Conservation (phyloP, 2,888 invertebrate species). For the Drosophila mercatorum region DNA sequence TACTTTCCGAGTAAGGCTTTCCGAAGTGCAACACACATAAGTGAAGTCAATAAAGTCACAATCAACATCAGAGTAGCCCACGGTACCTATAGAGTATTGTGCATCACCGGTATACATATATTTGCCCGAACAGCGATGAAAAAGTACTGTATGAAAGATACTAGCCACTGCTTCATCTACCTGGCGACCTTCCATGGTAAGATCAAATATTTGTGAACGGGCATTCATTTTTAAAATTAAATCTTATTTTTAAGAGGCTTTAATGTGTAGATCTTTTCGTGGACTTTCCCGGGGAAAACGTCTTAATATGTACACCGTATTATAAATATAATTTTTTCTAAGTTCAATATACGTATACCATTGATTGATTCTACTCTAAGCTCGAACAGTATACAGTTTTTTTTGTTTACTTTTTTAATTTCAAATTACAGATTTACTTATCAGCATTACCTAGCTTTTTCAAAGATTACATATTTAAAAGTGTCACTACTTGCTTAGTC, state of each 20-base stretch:
- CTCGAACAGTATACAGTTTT: not conserved
- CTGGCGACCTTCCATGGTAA: constrained; percentile 95
- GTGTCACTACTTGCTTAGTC: not conserved
- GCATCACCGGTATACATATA: constrained; percentile 97
- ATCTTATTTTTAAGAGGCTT: not conserved
- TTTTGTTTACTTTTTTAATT: too few species aligned
- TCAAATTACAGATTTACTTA: not conserved
- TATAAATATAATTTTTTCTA: not conserved
- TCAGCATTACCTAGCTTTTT: not conserved
- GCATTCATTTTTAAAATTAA: constrained; percentile 88
- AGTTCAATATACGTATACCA: not conserved
- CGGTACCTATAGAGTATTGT: constrained; percentile 97
- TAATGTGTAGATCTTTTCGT: not conserved
- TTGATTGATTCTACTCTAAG: not conserved
- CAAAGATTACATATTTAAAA: not conserved
- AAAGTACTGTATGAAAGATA: constrained; percentile 96
- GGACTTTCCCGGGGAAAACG: not conserved
- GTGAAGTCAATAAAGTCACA: constrained; percentile 99
- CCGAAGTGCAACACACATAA: constrained; percentile 96
- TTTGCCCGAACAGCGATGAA: constrained; percentile 95
- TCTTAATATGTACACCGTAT: not conserved
- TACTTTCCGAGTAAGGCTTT: constrained; percentile 89
- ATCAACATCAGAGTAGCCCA: constrained; percentile 98
- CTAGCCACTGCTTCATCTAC: constrained; percentile 96
- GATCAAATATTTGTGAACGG: constrained; percentile 91